Evolutionary conservation across 2,797 vertebrate species (phyloP).

Genomic region (Eutrigla gurnardus): DNA sequence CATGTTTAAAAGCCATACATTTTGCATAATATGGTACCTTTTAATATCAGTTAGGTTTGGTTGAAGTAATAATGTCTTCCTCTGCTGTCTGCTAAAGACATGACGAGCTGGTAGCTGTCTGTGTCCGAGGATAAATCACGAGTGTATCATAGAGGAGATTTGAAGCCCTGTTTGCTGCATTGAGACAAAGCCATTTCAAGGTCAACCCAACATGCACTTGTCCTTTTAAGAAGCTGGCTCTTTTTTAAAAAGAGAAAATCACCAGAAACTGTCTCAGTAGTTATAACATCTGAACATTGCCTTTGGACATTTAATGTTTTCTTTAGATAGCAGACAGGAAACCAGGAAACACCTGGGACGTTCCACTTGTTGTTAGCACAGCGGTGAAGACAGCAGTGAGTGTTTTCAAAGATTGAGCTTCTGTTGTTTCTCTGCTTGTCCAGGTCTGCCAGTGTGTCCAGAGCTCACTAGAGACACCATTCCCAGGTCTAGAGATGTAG

Average conservation of each 20-base stretch:
- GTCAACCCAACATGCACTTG: neutral
- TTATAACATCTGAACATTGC: too few species aligned
- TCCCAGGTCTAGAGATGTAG: conserved; percentile 91
- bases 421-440: neutral
- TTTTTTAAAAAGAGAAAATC: too few species aligned
- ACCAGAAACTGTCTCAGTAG: neutral
- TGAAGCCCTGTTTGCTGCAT: too few species aligned
- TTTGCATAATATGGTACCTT: too few species aligned
- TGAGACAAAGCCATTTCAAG: neutral
- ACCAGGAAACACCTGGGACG: too few species aligned
- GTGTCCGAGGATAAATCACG: neutral
- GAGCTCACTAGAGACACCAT: conserved; percentile 95
- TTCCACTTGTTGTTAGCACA: too few species aligned
- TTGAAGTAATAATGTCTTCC: neutral
- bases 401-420: neutral
- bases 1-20: too few species aligned
- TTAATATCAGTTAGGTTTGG: too few species aligned
- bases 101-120: neutral
- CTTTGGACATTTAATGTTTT: too few species aligned
- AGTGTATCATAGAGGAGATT: too few species aligned
- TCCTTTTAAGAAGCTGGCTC: too few species aligned
- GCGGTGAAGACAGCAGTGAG: neutral
- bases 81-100: neutral
- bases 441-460: conserved; percentile 95
- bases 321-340: too few species aligned